These are phyloP conservation scores for Caenorhabditis becei DNA, from an alignment of 2,888 invertebrate species.

Conservation along the genomic window DNA sequence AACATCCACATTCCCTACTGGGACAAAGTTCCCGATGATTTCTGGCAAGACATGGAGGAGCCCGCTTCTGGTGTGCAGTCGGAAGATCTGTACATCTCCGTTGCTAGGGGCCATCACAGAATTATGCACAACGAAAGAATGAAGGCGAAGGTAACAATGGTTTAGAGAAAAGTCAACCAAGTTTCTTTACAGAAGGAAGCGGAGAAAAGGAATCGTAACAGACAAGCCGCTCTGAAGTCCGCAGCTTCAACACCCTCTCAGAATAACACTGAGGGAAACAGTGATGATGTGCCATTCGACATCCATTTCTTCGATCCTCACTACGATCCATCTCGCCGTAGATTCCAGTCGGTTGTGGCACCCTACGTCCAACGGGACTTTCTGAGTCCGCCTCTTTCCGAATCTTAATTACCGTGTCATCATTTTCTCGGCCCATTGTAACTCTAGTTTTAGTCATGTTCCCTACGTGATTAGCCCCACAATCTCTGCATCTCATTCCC, in stretches of 20 bases:
- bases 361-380: slow-evolving; percentile 19
- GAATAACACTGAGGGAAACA: not conserved
- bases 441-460: not conserved
- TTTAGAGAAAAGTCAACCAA: slow-evolving; percentile 20
- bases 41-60: slow-evolving; percentile 15
- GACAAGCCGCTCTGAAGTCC: slow-evolving; percentile 1
- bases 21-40: slow-evolving; percentile 25
- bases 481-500: not conserved
- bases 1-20: slow-evolving; percentile 39
- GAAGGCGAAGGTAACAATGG: too few relatives aligned
- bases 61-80: not conserved
- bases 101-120: slow-evolving; percentile 51
- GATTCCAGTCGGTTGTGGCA: slow-evolving; percentile 2
- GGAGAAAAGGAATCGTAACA: slow-evolving; percentile 23
- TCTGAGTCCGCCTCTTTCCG: not conserved
- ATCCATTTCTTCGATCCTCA: not conserved
- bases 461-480: not conserved
- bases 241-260: slow-evolving; percentile 24
- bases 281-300: slow-evolving; percentile 6
- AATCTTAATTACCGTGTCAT: not conserved
- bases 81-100: slow-evolving; percentile 19
- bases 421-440: not conserved
- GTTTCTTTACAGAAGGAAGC: slow-evolving; percentile 19
- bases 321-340: not conserved
- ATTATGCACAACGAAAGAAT: slow-evolving; percentile 44